Evolutionary conservation across 2,113 vertebrate species (phyloP).

Genomic region (Smithornis capensis): DNA sequence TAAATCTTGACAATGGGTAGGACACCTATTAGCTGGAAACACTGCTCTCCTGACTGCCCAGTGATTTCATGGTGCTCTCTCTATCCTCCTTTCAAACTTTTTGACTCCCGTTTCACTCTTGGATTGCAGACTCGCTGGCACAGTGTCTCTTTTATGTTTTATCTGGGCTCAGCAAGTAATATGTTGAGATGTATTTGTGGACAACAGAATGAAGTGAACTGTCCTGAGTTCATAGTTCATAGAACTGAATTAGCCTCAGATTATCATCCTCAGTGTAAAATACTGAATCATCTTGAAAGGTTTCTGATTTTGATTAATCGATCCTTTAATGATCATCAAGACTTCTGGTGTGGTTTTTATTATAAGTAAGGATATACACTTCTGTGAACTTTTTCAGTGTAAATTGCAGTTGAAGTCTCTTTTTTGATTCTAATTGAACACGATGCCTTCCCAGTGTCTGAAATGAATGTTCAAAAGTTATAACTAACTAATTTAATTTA

Average conservation of each 20-base stretch:
- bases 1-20: not conserved
- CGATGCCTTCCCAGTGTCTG: not conserved
- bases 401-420: not conserved
- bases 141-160: not conserved
- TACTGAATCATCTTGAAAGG: not conserved
- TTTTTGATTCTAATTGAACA: not conserved
- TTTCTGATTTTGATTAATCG: not conserved
- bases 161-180: not conserved
- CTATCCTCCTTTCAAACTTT: not conserved
- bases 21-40: not conserved
- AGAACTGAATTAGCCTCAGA: not conserved
- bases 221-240: not conserved
- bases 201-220: not conserved
- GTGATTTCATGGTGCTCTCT: not conserved
- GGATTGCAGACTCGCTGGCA: not conserved
- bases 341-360: not conserved
- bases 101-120: not conserved
- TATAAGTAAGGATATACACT: not conserved
- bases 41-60: not conserved
- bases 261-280: not conserved
- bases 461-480: not conserved
- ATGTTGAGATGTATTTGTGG: not conserved
- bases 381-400: not conserved
- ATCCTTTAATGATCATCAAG: not conserved
- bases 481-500: not conserved